Conservation (phyloP, 1,140 invertebrate species). For the Magallana gigas region DNA sequence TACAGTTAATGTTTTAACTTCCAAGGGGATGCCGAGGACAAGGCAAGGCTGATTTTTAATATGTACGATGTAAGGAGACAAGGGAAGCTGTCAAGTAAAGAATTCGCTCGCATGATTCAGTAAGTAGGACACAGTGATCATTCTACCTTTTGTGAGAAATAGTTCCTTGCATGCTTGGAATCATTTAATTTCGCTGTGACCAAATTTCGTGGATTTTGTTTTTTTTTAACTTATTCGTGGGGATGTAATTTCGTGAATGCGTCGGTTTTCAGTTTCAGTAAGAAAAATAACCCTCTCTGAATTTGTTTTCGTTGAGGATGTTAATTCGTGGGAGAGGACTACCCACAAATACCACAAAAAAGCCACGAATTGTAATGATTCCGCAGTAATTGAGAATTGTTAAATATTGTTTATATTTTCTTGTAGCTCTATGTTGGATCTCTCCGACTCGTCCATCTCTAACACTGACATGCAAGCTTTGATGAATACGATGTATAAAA, state of each 20-base stretch:
- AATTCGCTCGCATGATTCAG: slow-evolving; percentile 83
- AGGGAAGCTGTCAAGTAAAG: slow-evolving; percentile 80
- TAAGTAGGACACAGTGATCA: slow-evolving; percentile 65
- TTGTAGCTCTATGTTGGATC: slow-evolving; percentile 61
- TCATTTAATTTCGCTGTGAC: no score
- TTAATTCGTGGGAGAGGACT: no score
- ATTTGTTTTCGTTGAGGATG: no score
- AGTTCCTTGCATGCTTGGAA: no score
- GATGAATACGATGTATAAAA: slow-evolving; percentile 56
- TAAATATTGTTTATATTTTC: not conserved
- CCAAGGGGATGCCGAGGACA: slow-evolving; percentile 96
- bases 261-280: no score
- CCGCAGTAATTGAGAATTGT: not conserved
- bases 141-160: no score
- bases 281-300: no score
- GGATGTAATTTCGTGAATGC: no score
- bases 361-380: not conserved
- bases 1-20: not conserved
- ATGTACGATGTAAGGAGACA: slow-evolving; percentile 98
- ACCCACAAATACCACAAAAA: not conserved
- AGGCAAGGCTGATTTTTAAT: slow-evolving; percentile 97
- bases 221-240: no score
- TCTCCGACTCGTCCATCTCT: slow-evolving; percentile 60
- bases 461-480: slow-evolving; percentile 47
- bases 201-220: no score